Evolutionary conservation across 1,140 invertebrate genomes (phyloP).

Genomic region (Rhyacophila brunnea): DNA sequence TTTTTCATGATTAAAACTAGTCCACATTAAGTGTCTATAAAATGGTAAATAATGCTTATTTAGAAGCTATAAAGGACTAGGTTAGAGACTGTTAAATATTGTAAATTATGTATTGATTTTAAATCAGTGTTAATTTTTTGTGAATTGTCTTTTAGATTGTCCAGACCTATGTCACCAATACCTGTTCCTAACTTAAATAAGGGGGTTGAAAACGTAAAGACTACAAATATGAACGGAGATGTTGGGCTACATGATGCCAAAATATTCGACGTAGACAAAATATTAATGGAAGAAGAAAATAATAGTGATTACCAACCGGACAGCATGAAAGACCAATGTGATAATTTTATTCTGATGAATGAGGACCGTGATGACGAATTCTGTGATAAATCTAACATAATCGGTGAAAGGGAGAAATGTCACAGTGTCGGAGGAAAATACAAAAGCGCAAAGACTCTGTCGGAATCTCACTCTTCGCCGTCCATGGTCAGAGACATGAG

Average conservation of each 20-base stretch:
- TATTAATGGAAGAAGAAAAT: slow-evolving; percentile 18
- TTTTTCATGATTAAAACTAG: too few relatives aligned
- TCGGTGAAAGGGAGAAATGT: slow-evolving; percentile 48
- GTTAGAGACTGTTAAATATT: too few relatives aligned
- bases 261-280: slow-evolving; percentile 31
- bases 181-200: slow-evolving; percentile 57
- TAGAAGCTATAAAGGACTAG: too few relatives aligned
- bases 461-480: slow-evolving; percentile 49
- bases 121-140: too few relatives aligned
- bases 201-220: slow-evolving; percentile 41
- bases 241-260: slow-evolving; percentile 43
- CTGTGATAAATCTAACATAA: slow-evolving; percentile 10
- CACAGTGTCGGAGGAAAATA: slow-evolving; percentile 53
- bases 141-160: slow-evolving; percentile 61
- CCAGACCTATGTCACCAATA: slow-evolving; percentile 77
- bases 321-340: slow-evolving; percentile 7
- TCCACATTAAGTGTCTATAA: too few relatives aligned
- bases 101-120: too few relatives aligned
- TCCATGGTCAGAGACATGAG: slow-evolving; percentile 55
- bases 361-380: slow-evolving; percentile 1
- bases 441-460: slow-evolving; percentile 44
- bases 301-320: neutral
- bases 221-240: slow-evolving; percentile 39
- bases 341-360: neutral
- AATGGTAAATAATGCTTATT: too few relatives aligned